A percentile compares a stretch with the other conserved stretches of the same genome.
Evolutionary conservation across 2,797 vertebrate species (phyloP).

Genomic region (Lutjanus argentimaculatus): DNA sequence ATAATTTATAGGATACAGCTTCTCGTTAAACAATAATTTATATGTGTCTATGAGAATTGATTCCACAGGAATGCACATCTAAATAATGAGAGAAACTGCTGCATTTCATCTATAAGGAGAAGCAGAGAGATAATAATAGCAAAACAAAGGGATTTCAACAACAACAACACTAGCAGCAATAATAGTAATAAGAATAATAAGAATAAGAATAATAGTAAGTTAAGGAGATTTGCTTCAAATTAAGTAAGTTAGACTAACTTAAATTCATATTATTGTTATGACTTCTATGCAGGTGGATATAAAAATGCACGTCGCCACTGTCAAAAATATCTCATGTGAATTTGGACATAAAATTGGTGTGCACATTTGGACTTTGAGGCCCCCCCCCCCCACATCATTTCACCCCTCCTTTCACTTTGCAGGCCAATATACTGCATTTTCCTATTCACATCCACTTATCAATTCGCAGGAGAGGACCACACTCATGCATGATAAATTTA

Average conservation of each 20-base stretch:
- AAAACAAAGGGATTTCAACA: slow-evolving; percentile 75
- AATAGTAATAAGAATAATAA: slow-evolving; percentile 17
- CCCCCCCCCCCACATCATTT: slow-evolving; percentile 27
- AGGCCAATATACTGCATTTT: slow-evolving; percentile 64
- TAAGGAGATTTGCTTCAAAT: slow-evolving; percentile 15
- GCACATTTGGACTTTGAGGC: slow-evolving; percentile 50
- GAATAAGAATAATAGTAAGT: slow-evolving; percentile 37
- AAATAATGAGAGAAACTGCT: slow-evolving; percentile 87
- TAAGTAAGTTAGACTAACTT: slow-evolving; percentile 24
- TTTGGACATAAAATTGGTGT: slow-evolving; percentile 35
- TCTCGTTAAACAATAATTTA: slow-evolving; percentile 93
- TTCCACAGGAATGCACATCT: slow-evolving; percentile 86
- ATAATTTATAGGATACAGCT: slow-evolving; percentile 91
- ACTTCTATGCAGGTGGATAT: neutral
- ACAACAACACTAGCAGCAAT: slow-evolving; percentile 47
- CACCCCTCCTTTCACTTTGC: slow-evolving; percentile 39
- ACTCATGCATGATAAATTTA: slow-evolving; percentile 84
- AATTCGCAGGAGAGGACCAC: slow-evolving; percentile 74
- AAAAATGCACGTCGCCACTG: neutral
- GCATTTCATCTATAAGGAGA: slow-evolving; percentile 82
- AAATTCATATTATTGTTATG: neutral
- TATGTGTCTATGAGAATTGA: slow-evolving; percentile 90
- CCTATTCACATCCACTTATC: slow-evolving; percentile 78
- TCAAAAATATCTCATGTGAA: slow-evolving; percentile 23
- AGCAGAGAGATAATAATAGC: slow-evolving; percentile 81